phyloP scores from a whole-genome alignment of 2,888 invertebrate genomes.

The Drosophila tanythrix region DNA sequence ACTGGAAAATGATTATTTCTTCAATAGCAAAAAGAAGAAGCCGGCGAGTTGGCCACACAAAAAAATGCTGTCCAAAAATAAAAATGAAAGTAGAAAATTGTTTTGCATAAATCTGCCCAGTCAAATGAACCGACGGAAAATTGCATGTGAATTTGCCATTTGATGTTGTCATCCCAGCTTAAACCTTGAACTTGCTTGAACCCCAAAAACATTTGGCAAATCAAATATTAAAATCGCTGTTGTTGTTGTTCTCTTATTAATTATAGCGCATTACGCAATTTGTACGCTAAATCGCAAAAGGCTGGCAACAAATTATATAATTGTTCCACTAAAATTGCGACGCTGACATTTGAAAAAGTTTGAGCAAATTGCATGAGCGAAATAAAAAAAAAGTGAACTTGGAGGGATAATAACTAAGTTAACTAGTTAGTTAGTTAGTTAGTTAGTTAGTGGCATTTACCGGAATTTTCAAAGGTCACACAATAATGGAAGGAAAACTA shows the following conservation, averaged over 20 bases:
- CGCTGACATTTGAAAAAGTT: constrained; percentile 70
- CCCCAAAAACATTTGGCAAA: constrained; percentile 35
- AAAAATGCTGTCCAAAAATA: constrained; percentile 35
- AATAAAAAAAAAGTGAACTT: constrained; percentile 18
- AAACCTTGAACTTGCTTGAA: constrained; percentile 78
- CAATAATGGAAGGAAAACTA: background rate
- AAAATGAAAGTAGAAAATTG: constrained; percentile 71
- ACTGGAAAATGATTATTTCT: constrained; percentile 67
- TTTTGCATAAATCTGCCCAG: constrained; percentile 22
- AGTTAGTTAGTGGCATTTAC: constrained; percentile 16
- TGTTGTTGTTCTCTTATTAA: constrained; percentile 49
- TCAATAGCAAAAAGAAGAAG: constrained; percentile 21
- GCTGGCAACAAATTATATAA: constrained; percentile 58
- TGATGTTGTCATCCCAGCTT: constrained; percentile 50
- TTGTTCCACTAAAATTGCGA: constrained; percentile 61
- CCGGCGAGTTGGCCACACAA: constrained; percentile 13
- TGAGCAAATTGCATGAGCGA: constrained; percentile 35
- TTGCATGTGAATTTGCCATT: constrained; percentile 80
- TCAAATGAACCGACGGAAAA: constrained; percentile 35
- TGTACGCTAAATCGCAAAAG: constrained; percentile 35
- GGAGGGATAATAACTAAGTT: constrained; percentile 37
- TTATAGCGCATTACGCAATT: constrained; percentile 68
- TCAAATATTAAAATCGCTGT: constrained; percentile 32
- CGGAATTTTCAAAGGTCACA: constrained; percentile 34
- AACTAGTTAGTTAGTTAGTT: background rate